Conservation (phyloP, 2,797 vertebrate species). For the Tympanoctomys barrerae region DNA sequence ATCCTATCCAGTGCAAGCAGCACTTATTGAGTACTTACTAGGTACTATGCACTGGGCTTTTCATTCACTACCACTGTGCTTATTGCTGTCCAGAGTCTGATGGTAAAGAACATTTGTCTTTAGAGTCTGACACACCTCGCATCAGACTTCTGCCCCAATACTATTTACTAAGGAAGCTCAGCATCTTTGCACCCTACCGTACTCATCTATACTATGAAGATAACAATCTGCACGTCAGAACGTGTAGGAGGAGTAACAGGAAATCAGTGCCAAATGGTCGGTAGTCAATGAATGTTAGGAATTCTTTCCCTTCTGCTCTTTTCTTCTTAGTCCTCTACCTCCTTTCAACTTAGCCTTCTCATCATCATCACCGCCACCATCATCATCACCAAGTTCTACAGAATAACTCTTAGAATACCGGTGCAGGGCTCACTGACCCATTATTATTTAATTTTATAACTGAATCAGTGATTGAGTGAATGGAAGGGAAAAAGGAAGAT, state of each 20-base stretch:
- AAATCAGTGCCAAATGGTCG: not conserved
- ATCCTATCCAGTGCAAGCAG: not conserved
- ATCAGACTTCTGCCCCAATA: not conserved
- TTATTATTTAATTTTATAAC: not conserved
- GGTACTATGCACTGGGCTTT: not conserved
- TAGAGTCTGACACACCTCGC: not conserved
- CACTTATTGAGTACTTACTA: not conserved
- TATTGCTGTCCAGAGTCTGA: not conserved
- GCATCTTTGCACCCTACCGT: not conserved
- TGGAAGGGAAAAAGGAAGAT: not conserved
- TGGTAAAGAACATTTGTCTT: not conserved
- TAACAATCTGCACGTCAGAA: not conserved
- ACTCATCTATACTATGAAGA: not conserved
- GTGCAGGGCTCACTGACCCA: not conserved
- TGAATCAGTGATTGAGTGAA: not conserved
- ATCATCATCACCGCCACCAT: no score
- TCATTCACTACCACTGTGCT: rapidly evolving
- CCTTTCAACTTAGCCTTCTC: rapidly evolving
- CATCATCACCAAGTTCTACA: no score
- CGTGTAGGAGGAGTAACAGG: not conserved
- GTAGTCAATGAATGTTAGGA: no score
- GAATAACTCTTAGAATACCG: not conserved
- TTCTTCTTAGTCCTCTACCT: no score
- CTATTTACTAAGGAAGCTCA: not conserved
- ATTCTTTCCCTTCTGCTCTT: not conserved